Evolutionary conservation across 2,113 vertebrate species (phyloP).

Genomic region (Myiozetetes cayanensis): DNA sequence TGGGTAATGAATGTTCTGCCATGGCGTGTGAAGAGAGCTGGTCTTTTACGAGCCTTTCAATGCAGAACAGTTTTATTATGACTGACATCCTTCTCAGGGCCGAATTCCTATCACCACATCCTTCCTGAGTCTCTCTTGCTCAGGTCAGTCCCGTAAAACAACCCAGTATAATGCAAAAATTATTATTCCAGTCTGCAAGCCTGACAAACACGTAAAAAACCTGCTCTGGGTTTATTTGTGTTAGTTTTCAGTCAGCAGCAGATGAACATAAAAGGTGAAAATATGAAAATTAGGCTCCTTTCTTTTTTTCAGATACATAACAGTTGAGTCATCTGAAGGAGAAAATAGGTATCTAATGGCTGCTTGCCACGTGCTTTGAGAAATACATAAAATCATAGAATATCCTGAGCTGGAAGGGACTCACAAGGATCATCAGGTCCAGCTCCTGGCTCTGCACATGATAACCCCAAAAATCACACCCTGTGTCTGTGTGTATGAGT

Average conservation of each 20-base stretch:
- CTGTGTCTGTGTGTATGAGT: background rate
- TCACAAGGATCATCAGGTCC: background rate
- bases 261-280: background rate
- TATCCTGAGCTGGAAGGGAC: background rate
- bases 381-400: background rate
- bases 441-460: background rate
- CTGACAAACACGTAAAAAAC: background rate
- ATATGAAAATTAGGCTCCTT: background rate
- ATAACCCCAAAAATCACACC: background rate
- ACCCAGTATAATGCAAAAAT: background rate
- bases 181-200: background rate
- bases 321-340: background rate
- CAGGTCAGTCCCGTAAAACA: background rate
- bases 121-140: background rate
- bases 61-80: background rate
- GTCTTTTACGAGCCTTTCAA: background rate
- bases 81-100: constrained; percentile 51
- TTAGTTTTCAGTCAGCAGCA: background rate
- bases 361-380: background rate
- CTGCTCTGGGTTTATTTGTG: background rate
- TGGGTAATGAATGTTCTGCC: background rate
- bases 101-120: constrained; percentile 36
- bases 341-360: background rate
- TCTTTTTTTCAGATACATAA: background rate
- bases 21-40: background rate